Percentiles rank a stretch among this genome's conserved stretches.
phyloP scores from a whole-genome alignment of 2,888 invertebrate genomes.

The Cyclophora albipunctata region DNA sequence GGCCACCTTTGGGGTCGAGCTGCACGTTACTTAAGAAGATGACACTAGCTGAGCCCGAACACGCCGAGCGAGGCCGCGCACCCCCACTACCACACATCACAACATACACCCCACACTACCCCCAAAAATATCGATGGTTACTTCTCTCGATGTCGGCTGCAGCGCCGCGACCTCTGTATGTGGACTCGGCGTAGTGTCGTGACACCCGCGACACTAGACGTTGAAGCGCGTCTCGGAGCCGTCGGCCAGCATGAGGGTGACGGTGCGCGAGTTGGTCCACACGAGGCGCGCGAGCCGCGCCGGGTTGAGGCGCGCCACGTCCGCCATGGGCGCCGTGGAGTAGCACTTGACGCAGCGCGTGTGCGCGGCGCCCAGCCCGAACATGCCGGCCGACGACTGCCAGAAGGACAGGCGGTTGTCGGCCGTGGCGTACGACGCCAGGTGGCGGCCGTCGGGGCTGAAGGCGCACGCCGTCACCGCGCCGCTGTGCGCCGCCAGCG shows the following conservation, averaged over 20 bases:
- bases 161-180: no score
- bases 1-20: no score
- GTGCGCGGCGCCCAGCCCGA: constrained; percentile 97
- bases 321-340: constrained; percentile 94
- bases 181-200: no score
- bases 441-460: constrained; percentile 97
- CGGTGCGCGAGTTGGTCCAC: constrained; percentile 95
- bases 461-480: constrained; percentile 95
- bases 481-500: constrained; percentile 91
- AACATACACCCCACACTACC: no score
- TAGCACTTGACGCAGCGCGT: constrained; percentile 97
- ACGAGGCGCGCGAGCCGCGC: constrained; percentile 93
- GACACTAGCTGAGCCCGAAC: no score
- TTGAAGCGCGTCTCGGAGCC: constrained; percentile 86
- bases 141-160: no score
- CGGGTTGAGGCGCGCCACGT: constrained; percentile 89
- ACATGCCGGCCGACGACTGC: constrained; percentile 97
- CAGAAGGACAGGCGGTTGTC: constrained; percentile 98
- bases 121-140: no score
- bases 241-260: constrained; percentile 95
- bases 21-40: no score
- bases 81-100: no score
- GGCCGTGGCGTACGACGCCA: constrained; percentile 95
- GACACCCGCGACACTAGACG: constrained; percentile 29
- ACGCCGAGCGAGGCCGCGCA: no score